Evolutionary conservation across 2,113 vertebrate genomes (phyloP).

Genomic region (Indicator indicator): DNA sequence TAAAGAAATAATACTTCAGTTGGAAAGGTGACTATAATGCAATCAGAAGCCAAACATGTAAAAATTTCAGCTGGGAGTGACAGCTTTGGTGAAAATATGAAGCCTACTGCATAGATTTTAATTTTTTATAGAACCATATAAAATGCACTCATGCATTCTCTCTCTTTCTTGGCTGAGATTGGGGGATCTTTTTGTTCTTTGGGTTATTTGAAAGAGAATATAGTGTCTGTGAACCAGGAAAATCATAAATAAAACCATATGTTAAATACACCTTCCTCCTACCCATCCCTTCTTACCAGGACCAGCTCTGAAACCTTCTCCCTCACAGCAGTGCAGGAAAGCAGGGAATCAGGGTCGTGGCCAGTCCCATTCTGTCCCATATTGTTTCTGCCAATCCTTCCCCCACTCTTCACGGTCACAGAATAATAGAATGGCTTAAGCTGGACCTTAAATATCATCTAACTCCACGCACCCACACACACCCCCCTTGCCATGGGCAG

Average conservation of each 20-base stretch:
- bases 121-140: not conserved
- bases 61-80: not conserved
- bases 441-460: no score
- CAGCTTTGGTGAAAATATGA: not conserved
- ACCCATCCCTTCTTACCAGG: no score
- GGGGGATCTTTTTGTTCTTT: not conserved
- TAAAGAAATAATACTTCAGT: not conserved
- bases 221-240: not conserved
- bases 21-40: not conserved
- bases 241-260: not conserved
- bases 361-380: no score
- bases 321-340: no score
- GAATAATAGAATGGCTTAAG: no score
- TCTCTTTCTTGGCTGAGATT: not conserved
- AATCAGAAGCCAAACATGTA: not conserved
- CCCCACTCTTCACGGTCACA: no score
- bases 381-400: no score
- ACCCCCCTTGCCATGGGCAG: no score
- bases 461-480: no score
- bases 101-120: not conserved
- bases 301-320: no score
- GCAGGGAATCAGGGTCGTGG: no score
- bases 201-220: not conserved
- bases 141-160: not conserved
- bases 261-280: no score